Percentiles rank a stretch among this genome's conserved stretches.
Conservation (phyloP, 1,140 invertebrate genomes). For the Pseudoatta argentina region DNA sequence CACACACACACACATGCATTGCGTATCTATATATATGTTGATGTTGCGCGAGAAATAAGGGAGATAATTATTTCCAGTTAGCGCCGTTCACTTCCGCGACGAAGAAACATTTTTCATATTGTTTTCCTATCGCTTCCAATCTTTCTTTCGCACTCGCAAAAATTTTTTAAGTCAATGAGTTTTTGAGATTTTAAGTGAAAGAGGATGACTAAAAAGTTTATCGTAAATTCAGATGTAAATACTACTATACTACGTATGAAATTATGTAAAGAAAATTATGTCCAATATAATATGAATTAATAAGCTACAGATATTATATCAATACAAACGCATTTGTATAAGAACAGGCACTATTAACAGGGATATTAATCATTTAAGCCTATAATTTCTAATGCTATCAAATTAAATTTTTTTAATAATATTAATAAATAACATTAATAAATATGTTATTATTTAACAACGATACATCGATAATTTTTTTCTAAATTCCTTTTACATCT, state of each 20-base stretch:
- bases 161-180: not conserved
- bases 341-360: not conserved
- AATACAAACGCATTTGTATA: conserved; percentile 11
- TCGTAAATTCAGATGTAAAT: not conserved
- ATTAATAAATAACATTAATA: conserved; percentile 16
- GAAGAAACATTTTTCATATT: not conserved
- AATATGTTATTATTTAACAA: not conserved
- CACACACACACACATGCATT: not conserved
- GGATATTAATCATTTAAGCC: not conserved
- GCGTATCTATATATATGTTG: too few species aligned
- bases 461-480: not conserved
- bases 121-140: not conserved
- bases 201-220: not conserved
- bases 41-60: conserved; percentile 15
- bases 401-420: conserved; percentile 10
- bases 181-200: conserved; percentile 4
- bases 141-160: not conserved
- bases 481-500: not conserved
- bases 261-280: not conserved
- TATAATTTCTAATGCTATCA: not conserved
- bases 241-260: not conserved
- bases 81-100: not conserved
- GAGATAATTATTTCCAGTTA: conserved; percentile 48
- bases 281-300: conserved; percentile 17
- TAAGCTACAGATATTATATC: conserved; percentile 16